Percentiles rank a stretch among this genome's conserved stretches.
Evolutionary conservation across 64 coral and sea anemone genomes (phyloP).

Genomic region (Dendronephthya gigantea): DNA sequence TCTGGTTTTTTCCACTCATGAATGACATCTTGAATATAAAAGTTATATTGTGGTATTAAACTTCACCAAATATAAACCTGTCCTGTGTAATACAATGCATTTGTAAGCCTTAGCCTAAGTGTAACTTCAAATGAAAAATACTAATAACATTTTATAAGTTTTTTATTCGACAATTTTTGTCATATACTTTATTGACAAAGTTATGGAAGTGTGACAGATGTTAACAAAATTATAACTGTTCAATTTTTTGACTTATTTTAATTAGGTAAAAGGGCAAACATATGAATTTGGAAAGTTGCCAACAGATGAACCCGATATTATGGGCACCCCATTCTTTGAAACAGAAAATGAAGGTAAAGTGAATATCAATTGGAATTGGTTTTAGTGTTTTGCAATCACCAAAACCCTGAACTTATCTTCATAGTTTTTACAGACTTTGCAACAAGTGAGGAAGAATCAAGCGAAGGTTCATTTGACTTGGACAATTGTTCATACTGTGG

Average conservation of each 20-base stretch:
- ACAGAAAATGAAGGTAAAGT: background rate
- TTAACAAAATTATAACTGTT: slow-evolving; percentile 62
- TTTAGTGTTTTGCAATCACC: background rate
- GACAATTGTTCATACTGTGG: slow-evolving; percentile 87
- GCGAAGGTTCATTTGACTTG: slow-evolving; percentile 12
- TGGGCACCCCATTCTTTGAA: background rate
- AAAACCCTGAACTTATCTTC: background rate
- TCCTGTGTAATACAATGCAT: too few species aligned
- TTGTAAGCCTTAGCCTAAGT: too few species aligned
- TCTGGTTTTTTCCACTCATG: too few species aligned
- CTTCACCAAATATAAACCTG: too few species aligned
- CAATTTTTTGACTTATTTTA: background rate
- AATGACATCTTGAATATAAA: too few species aligned
- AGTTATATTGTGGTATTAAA: too few species aligned
- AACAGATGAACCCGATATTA: background rate
- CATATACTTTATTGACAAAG: too few species aligned
- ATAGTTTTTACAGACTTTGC: slow-evolving; percentile 3
- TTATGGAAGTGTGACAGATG: background rate
- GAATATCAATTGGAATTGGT: too few species aligned
- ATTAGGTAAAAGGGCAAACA: slow-evolving; percentile 6
- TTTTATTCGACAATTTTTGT: too few species aligned
- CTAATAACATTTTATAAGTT: too few species aligned
- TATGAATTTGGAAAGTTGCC: slow-evolving; percentile 17
- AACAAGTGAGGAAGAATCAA: slow-evolving; percentile 8
- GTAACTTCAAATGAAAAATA: too few species aligned